Base-by-base conservation (phyloP, 2,888 invertebrate species). In the Microplitis deprimator region DNA sequence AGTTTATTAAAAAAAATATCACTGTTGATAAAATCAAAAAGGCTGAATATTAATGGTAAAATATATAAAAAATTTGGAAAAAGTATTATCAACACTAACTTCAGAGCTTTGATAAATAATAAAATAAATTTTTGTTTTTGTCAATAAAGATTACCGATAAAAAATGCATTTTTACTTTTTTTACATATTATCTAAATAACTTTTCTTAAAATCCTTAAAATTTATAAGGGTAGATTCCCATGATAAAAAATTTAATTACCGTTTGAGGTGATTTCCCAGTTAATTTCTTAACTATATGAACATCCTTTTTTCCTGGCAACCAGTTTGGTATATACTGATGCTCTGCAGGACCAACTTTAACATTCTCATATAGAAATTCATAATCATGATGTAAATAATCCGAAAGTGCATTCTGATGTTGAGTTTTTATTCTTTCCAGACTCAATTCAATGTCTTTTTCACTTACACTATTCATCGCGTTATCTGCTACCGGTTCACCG, bases 271-370 rank as follows among this genome's bases (percentile, higher is more conserved):
- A 73, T 6, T 80, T 77, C 8, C 82, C 77, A 10, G 79, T 60
- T 10, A 88, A 79, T 75, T 78, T 85, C 75, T 82, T 85, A 7
- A 90, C 75, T 1, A 77, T 70, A 68, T 83, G 83, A 17, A 86
- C 84, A 74, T 89, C 89, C 62, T 84, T 86, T 70, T 85, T 85
- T 61, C 88, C 87, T 0, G 90, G 90, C 29, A 90, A 77, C 90
- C 90, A 90, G 75, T 88, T 90, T 1, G 90, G 90, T 64, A 89
- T 87, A 79, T 89, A 90, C 79, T 90, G 90, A 77, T 89, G 86
- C 62, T 89, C 85, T 68, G 86, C 82, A 3, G 88, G 83, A 1
- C 87, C 87, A 71, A 87, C 85, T 65, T 86, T 85, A 17, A 89
- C 88, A 64, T 82, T 84, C 29, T 89, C 87, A 80, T 90, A 90